phyloP scores from a whole-genome alignment of 2,797 vertebrate genomes.

The Cyclura pinguis region DNA sequence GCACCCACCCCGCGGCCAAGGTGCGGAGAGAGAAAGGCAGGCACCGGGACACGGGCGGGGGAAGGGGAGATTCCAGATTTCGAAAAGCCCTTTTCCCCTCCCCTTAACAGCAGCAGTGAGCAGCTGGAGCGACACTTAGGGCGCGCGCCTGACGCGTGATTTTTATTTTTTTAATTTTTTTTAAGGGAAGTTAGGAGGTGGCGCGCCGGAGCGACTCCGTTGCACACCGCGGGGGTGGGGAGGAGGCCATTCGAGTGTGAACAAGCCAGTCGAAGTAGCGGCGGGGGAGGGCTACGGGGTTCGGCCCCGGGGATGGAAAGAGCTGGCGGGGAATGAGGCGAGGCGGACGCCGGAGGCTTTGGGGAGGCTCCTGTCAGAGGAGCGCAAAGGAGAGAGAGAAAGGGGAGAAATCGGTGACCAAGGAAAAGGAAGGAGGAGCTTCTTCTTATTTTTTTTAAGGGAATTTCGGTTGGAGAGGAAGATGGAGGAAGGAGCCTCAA shows the following conservation, averaged over 20 bases:
- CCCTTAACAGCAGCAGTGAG: neutral
- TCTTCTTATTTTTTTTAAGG: neutral
- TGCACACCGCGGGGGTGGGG: neutral
- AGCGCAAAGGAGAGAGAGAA: too few species aligned
- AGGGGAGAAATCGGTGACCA: neutral
- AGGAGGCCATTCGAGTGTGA: too few species aligned
- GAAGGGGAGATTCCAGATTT: neutral
- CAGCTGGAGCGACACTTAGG: neutral
- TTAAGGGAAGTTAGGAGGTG: neutral
- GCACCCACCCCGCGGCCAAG: too few species aligned
- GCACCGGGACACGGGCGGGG: neutral
- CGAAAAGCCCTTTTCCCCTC: neutral
- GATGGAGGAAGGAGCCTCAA: neutral
- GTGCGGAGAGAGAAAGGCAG: neutral
- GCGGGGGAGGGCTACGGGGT: neutral
- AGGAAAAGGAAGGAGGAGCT: neutral
- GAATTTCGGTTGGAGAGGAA: neutral
- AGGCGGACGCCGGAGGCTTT: neutral
- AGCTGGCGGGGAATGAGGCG: neutral
- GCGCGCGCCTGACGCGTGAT: neutral
- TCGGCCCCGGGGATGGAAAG: neutral
- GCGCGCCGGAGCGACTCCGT: neutral
- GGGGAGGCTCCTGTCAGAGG: neutral
- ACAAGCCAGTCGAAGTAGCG: too few species aligned
- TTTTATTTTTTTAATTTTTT: neutral